phyloP scores from a whole-genome alignment of 2,888 invertebrate genomes.

The Trichopoda pennipes region DNA sequence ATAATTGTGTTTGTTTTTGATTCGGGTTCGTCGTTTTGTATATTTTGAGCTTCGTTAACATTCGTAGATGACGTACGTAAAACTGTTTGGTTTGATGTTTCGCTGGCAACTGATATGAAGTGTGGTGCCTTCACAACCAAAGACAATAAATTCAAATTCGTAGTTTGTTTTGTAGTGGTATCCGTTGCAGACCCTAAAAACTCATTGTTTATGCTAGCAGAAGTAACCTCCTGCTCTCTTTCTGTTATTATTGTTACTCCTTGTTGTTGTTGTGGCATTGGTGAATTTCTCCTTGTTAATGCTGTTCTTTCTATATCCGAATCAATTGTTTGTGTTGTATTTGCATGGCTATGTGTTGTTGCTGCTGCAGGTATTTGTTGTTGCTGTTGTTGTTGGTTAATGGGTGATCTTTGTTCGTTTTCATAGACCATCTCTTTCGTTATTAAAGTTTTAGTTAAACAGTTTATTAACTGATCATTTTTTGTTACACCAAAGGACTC shows the following conservation, averaged over 20 bases:
- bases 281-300: slow-evolving; percentile 67
- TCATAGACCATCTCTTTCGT: slow-evolving; percentile 57
- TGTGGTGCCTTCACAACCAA: slow-evolving; percentile 75
- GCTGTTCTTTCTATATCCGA: slow-evolving; percentile 51
- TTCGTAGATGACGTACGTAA: slow-evolving; percentile 69
- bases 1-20: slow-evolving; percentile 32
- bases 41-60: slow-evolving; percentile 64
- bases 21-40: slow-evolving; percentile 25
- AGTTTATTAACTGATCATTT: slow-evolving; percentile 35
- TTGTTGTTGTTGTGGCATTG: slow-evolving; percentile 61
- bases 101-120: slow-evolving; percentile 80
- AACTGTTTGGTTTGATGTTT: slow-evolving; percentile 78
- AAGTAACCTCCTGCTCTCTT: slow-evolving; percentile 69
- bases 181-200: slow-evolving; percentile 52
- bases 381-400: slow-evolving; percentile 49
- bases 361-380: slow-evolving; percentile 30
- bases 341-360: slow-evolving; percentile 31
- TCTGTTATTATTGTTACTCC: slow-evolving; percentile 54
- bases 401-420: slow-evolving; percentile 56
- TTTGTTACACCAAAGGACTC: slow-evolving; percentile 36
- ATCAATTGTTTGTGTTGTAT: slow-evolving; percentile 39
- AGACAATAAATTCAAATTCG: slow-evolving; percentile 71
- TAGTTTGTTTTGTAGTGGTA: slow-evolving; percentile 35
- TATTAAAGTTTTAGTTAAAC: slow-evolving; percentile 10
- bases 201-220: slow-evolving; percentile 69